Percentiles rank a stretch among this genome's conserved stretches.
Evolutionary conservation across 2,113 vertebrate genomes (phyloP).

Genomic region (Xyrauchen texanus): DNA sequence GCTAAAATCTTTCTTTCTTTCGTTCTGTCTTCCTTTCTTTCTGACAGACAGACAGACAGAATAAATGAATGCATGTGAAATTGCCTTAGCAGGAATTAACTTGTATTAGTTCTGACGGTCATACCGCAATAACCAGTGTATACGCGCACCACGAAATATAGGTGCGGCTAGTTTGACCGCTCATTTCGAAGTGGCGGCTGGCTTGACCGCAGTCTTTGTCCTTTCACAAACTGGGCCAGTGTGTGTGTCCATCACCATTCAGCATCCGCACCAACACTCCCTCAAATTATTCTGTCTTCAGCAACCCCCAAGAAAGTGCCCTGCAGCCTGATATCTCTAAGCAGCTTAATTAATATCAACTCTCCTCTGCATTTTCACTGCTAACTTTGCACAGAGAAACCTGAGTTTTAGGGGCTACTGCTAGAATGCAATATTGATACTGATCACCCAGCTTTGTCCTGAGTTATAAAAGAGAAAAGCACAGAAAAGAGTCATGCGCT

Average conservation of each 20-base stretch:
- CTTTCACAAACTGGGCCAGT: slow-evolving; percentile 44
- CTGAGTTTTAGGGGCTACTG: neutral
- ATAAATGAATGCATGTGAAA: no score
- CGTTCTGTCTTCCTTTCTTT: no score
- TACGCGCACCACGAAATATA: no score
- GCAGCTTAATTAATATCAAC: neutral
- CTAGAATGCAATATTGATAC: neutral
- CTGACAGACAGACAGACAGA: no score
- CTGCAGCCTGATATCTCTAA: neutral
- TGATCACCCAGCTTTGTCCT: neutral
- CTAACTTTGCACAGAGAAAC: neutral
- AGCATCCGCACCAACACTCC: neutral
- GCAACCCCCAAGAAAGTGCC: neutral
- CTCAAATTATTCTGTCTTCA: neutral
- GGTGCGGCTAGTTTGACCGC: no score
- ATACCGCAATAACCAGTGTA: no score
- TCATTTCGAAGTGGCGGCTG: no score
- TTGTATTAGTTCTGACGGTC: no score
- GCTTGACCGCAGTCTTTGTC: no score
- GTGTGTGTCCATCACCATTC: slow-evolving; percentile 18
- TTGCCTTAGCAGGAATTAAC: no score
- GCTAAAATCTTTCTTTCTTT: no score
- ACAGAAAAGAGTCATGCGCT: neutral
- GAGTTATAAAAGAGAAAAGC: neutral
- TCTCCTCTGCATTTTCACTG: neutral